Evolutionary conservation across 1,140 invertebrate species (phyloP).

Genomic region (Alviniconcha marisindica): DNA sequence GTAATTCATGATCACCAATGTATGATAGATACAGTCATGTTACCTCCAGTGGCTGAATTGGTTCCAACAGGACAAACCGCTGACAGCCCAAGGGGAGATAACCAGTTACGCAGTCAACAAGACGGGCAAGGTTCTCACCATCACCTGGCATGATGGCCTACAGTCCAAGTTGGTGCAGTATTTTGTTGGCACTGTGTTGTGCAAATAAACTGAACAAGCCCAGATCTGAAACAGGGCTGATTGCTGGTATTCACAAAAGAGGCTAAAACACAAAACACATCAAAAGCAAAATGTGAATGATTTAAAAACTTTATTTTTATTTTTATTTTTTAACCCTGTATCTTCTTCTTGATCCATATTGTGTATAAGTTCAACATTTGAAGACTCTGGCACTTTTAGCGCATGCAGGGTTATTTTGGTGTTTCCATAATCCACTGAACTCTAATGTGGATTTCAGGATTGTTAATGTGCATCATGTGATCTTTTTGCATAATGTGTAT

Average conservation of each 20-base stretch:
- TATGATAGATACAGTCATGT: too few species aligned
- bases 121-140: not conserved
- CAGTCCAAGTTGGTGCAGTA: not conserved
- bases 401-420: too few species aligned
- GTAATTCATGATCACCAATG: too few species aligned
- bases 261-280: not conserved
- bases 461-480: too few species aligned
- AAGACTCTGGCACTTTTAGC: too few species aligned
- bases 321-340: too few species aligned
- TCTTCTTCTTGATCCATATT: too few species aligned
- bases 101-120: not conserved
- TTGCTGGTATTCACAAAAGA: not conserved
- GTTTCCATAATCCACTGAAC: too few species aligned
- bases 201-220: not conserved
- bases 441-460: too few species aligned
- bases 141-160: conserved; percentile 21
- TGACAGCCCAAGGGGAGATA: not conserved
- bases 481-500: too few species aligned
- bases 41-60: too few species aligned
- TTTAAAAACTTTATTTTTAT: not conserved
- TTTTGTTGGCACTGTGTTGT: not conserved
- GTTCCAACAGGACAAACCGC: not conserved
- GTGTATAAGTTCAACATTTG: too few species aligned
- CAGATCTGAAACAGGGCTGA: not conserved
- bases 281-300: not conserved